These are phyloP conservation scores for Microtus montanus DNA, from an alignment of 2,113 vertebrate genomes.

Conservation along the genomic window DNA sequence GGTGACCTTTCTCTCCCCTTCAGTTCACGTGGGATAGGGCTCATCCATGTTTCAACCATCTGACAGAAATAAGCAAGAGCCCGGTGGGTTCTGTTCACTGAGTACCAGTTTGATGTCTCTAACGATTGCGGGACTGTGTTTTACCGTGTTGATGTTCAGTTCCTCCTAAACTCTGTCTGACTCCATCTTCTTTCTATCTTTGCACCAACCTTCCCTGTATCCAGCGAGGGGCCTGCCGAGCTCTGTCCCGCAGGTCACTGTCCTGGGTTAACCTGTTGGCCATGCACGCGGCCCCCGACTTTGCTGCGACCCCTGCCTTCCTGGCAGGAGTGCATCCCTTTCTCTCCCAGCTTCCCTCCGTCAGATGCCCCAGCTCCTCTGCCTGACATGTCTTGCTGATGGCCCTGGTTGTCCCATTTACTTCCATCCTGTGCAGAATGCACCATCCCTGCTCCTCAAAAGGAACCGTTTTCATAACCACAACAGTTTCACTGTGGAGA, in stretches of 20 bases:
- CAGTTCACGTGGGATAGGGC: background rate
- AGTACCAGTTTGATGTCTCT: background rate
- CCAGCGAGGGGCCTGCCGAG: background rate
- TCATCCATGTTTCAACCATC: background rate
- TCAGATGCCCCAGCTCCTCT: background rate
- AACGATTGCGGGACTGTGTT: background rate
- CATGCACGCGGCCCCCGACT: background rate
- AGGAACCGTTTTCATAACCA: background rate
- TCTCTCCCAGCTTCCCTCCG: background rate
- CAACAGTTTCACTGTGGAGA: background rate
- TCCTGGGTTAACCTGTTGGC: background rate
- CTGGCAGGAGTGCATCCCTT: background rate
- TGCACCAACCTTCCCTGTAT: background rate
- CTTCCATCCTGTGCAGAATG: background rate
- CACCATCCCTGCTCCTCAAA: background rate
- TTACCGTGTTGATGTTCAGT: background rate
- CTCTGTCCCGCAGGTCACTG: background rate
- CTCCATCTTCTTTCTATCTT: background rate
- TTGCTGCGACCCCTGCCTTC: background rate
- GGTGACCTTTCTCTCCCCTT: background rate
- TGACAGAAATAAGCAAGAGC: slow-evolving; percentile 3
- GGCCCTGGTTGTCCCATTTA: background rate
- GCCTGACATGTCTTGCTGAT: background rate
- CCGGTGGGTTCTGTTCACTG: background rate
- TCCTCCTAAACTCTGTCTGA: background rate